Conservation (phyloP, 1,140 invertebrate species). For the Pygmarrhopalites habei region DNA sequence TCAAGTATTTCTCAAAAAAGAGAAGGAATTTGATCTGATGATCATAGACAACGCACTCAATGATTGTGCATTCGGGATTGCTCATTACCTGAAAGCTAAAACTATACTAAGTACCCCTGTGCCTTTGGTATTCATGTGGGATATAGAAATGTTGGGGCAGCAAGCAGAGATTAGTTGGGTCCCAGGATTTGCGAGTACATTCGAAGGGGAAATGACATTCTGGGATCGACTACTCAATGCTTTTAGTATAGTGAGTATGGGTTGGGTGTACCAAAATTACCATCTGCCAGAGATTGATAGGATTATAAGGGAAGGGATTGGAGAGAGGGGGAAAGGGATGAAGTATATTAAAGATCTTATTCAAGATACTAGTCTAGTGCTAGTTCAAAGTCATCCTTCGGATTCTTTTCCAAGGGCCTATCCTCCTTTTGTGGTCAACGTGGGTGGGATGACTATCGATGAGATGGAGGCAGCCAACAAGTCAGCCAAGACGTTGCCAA, state of each 20-base stretch:
- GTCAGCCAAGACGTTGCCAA: not conserved
- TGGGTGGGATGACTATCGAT: constrained; percentile 24
- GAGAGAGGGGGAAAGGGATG: too few relatives aligned
- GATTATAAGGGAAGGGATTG: constrained; percentile 3
- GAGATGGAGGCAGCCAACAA: too few relatives aligned
- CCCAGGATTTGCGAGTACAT: not conserved
- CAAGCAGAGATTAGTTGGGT: not conserved
- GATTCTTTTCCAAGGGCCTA: constrained; percentile 28
- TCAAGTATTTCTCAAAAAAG: too few relatives aligned
- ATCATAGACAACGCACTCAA: not conserved
- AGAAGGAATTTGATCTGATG: too few relatives aligned
- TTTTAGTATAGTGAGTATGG: not conserved
- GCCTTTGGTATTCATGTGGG: not conserved
- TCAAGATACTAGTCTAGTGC: constrained; percentile 21
- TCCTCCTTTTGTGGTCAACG: constrained; percentile 18
- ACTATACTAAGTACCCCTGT: not conserved
- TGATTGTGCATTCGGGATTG: constrained; percentile 3
- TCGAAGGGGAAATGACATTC: not conserved
- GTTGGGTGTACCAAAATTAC: not conserved
- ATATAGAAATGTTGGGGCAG: not conserved
- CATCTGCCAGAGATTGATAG: constrained; percentile 11
- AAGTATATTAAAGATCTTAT: too few relatives aligned
- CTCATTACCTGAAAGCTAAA: constrained; percentile 14
- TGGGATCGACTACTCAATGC: constrained; percentile 5
- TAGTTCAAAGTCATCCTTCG: constrained; percentile 24